phyloP scores from a whole-genome alignment of 2,888 invertebrate species.

The Eumerus sabulonum region DNA sequence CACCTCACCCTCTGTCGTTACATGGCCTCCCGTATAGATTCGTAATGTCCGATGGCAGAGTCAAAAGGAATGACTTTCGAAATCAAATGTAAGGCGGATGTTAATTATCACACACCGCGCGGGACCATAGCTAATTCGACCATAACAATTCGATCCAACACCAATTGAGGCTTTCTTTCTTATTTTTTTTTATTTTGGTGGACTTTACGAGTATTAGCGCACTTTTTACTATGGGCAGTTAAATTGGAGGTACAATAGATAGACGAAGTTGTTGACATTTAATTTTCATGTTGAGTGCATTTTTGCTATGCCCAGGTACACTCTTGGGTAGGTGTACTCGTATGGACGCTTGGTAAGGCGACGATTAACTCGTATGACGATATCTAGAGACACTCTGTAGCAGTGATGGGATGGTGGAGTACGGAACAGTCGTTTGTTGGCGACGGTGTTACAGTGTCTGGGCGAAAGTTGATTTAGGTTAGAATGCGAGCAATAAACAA shows the following conservation, averaged over 20 bases:
- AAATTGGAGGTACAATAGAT: constrained; percentile 50
- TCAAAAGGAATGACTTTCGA: constrained; percentile 42
- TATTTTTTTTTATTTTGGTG: constrained; percentile 16
- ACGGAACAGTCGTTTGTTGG: not conserved
- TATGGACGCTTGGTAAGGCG: constrained; percentile 11
- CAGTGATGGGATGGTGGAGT: not conserved
- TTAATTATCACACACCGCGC: constrained; percentile 57
- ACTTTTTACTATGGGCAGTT: constrained; percentile 43
- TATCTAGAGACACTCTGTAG: constrained; percentile 8
- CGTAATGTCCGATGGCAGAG: constrained; percentile 5
- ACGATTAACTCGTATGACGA: not conserved
- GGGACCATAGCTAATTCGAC: too few relatives aligned
- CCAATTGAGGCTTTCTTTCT: too few relatives aligned
- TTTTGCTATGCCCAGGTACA: constrained; percentile 5
- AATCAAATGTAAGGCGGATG: constrained; percentile 57
- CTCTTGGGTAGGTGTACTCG: constrained; percentile 11
- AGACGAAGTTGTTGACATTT: constrained; percentile 59
- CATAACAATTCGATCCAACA: too few relatives aligned
- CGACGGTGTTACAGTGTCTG: constrained; percentile 6
- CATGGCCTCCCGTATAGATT: too few relatives aligned
- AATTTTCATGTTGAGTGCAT: constrained; percentile 35
- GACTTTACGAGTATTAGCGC: constrained; percentile 31
- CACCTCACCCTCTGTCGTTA: too few relatives aligned
- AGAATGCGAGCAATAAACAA: constrained; percentile 64
- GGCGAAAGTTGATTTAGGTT: constrained; percentile 67